Evolutionary conservation across 2,113 vertebrate species (phyloP).

Genomic region (Cygnus buccinator): DNA sequence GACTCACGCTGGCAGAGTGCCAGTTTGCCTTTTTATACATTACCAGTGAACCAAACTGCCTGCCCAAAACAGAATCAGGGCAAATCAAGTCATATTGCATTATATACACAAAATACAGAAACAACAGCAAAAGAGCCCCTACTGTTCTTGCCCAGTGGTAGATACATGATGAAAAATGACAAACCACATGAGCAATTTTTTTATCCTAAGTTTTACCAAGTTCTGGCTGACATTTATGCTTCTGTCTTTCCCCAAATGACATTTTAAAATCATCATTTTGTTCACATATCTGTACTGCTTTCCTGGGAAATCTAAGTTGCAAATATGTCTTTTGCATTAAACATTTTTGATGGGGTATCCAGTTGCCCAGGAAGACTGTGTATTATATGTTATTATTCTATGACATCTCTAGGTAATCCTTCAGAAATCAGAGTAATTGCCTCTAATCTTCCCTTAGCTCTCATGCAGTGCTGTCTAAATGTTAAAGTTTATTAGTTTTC

Average conservation of each 20-base stretch:
- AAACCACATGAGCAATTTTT: neutral
- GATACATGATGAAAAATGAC: constrained; percentile 18
- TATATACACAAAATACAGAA: neutral
- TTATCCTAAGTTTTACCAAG: neutral
- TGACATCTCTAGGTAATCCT: neutral
- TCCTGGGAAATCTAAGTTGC: neutral
- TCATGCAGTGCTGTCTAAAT: neutral
- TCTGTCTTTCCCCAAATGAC: neutral
- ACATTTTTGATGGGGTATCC: neutral
- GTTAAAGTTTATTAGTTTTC: neutral
- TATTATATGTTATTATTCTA: neutral
- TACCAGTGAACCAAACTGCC: neutral
- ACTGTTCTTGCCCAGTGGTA: neutral
- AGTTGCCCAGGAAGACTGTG: neutral
- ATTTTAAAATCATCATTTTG: neutral
- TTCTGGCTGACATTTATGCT: constrained; percentile 1
- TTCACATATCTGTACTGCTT: neutral
- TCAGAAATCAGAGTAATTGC: neutral
- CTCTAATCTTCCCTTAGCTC: neutral
- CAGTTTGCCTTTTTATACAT: neutral
- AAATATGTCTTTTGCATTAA: neutral
- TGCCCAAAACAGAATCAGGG: neutral
- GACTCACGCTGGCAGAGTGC: neutral
- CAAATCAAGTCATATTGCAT: constrained; percentile 6
- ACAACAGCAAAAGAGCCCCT: neutral